Evolutionary conservation across 2,888 invertebrate genomes (phyloP), one percentile per base, ranked within the genome.

Genomic region (Darwinula stevensoni): DNA sequence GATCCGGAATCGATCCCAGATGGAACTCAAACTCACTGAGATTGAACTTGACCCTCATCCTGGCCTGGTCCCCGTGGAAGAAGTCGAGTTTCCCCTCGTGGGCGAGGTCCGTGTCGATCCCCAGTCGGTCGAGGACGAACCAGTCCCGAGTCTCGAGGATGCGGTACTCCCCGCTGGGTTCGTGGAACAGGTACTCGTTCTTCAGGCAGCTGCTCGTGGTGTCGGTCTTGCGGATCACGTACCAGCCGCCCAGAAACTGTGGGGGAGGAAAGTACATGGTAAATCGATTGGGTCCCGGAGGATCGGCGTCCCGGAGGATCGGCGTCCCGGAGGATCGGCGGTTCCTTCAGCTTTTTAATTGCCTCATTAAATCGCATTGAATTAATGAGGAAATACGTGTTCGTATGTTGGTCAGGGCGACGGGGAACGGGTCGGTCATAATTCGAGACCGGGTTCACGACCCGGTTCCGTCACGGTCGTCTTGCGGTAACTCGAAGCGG

Each of bases 11-110:
- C n/a, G n/a, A n/a, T n/a, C n/a, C n/a, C n/a, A n/a, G n/a, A n/a
- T n/a, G n/a, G n/a, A n/a, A n/a, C n/a, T n/a, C n/a, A n/a, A n/a
- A 28, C 28, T 28, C 28, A 28, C 28, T 28, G 12, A 28, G 13
- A 6, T 13, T 6, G 28, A 28, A 28, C 14, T 28, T 28, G 12
- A 13, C 28, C 28, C 28, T 11, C 28, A 28, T 28, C 28, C 5
- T 13, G 6, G 28, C 28, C 28, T 6, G 28, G 14, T 11, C 6
- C 5, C 12, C 28, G 14, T 28, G 9, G 5, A 13, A 13, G 5
- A 28, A 6, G 14, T 11, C n/a, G 5, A 28, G 13, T 6, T 6
- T 13, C 11, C 11, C 28, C 5, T 6, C 14, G 14, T 28, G 28
- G 12, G 6, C 14, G 12, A 28, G 13, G 14, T 28, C 6, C 9